phyloP scores from a whole-genome alignment of 2,797 vertebrate species.

The Mico argentatus region DNA sequence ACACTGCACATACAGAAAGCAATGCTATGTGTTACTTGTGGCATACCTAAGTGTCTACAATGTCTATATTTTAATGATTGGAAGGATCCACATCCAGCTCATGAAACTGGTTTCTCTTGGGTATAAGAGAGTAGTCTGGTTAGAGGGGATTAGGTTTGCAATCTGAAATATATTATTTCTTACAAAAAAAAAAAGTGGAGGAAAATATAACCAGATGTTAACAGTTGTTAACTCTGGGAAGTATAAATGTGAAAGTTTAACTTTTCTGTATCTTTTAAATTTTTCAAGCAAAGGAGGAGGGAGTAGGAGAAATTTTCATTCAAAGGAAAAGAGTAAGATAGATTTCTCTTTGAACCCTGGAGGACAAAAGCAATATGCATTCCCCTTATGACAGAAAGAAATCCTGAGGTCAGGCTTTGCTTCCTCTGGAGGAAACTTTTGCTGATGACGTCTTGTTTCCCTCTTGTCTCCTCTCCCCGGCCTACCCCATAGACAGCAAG shows the following conservation, averaged over 20 bases:
- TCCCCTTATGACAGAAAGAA: constrained; percentile 36
- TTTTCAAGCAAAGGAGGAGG: background rate
- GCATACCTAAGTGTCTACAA: background rate
- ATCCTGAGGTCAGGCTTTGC: background rate
- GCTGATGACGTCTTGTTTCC: background rate
- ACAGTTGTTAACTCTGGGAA: background rate
- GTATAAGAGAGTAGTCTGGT: background rate
- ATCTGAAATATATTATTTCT: constrained; percentile 15
- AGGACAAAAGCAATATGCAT: background rate
- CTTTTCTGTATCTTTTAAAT: constrained; percentile 42
- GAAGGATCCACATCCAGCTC: background rate
- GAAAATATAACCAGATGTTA: constrained; percentile 34
- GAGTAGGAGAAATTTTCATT: background rate
- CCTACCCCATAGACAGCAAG: background rate
- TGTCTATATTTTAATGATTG: background rate
- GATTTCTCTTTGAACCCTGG: constrained; percentile 39
- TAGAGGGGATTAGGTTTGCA: background rate
- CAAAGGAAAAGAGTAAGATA: background rate
- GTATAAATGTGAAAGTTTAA: constrained; percentile 32
- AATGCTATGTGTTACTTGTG: background rate
- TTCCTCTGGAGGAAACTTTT: constrained; percentile 35
- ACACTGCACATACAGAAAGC: background rate
- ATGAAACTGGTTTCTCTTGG: background rate
- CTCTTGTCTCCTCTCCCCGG: background rate
- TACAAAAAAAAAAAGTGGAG: background rate